Base-by-base conservation (phyloP, 2,113 vertebrate genomes). In the Anser cygnoides region DNA sequence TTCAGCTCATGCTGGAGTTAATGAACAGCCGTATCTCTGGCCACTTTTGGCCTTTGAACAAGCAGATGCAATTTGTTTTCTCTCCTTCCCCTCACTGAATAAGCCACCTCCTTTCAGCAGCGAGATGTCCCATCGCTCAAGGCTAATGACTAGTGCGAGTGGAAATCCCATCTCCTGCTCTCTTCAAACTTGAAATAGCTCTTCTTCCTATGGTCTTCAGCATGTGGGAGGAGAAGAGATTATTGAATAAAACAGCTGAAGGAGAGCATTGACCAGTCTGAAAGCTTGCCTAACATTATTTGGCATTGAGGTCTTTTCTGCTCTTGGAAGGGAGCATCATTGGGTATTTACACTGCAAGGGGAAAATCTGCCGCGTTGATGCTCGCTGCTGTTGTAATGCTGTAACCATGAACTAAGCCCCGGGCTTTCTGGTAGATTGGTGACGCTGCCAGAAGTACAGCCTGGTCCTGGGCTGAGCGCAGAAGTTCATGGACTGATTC, bases 31-130 rank as follows among this genome's bases (percentile, higher is more conserved):
- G 1, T 62, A 91, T 33, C 89, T 95, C 81, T 78, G 59, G 66
- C 50, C 66, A 57, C 65, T 95, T 39, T 46, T 73, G 90, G 82
- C 75, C 93, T 95, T 71, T 71, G 62, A 66, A 58, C 68, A 74
- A 61, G 74, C 70, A 94, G 55, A 41, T 43, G 50, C 35, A 50
- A 80, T 93, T 82, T 91, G 37, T 54, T 84, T 84, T 92, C 43
- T 37, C 18, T 75, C 76, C 35, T 63, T 58, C 57, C 68, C 44
- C 68, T 76, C 70, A 4, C 41, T 59, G 81, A 12, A 46, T 37
- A 7, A 29, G n/a, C 3, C 81, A 62, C 57, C 50, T 71, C 68
- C 72, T 95, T 70, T 86, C 84, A 72, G 43, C 70, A 29, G 5
- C 0, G 5, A 54, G 57, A 13, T 44, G 49, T 86, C 77, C 78